Conservation (phyloP, 2,888 invertebrate genomes). For the Diogma glabrata region DNA sequence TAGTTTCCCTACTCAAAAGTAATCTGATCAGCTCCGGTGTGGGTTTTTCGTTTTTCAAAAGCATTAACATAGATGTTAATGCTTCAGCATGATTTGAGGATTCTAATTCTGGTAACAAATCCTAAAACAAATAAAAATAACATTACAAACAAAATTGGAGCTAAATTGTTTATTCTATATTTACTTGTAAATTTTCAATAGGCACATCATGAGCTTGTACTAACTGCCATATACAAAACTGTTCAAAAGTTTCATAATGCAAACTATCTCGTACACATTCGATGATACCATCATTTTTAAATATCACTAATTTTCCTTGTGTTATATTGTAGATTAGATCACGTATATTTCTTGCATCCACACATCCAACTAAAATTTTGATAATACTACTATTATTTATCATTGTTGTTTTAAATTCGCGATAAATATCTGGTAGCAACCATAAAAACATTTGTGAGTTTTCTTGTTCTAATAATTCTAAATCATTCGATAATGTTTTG, state of each 20-base stretch:
- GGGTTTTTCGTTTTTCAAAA: conserved; percentile 86
- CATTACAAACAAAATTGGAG: background rate
- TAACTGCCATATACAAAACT: conserved; percentile 94
- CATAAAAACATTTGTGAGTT: conserved; percentile 83
- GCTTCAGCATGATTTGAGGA: conserved; percentile 85
- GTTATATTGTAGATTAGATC: conserved; percentile 82
- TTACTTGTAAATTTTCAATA: conserved; percentile 63
- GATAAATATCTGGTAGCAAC: conserved; percentile 85
- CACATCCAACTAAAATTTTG: conserved; percentile 77
- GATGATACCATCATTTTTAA: conserved; percentile 65
- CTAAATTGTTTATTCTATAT: background rate
- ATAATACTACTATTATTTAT: conserved; percentile 81
- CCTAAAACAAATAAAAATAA: conserved; percentile 21
- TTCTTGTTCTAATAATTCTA: conserved; percentile 78
- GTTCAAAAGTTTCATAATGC: conserved; percentile 94
- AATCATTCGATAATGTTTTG: conserved; percentile 64
- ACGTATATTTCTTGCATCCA: conserved; percentile 84
- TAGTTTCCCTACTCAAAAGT: conserved; percentile 63
- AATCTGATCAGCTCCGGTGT: conserved; percentile 75
- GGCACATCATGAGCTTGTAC: conserved; percentile 88
- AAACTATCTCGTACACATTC: conserved; percentile 71
- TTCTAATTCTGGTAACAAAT: conserved; percentile 58
- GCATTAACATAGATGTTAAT: conserved; percentile 74
- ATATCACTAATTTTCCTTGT: conserved; percentile 76
- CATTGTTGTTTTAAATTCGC: conserved; percentile 76